phyloP scores from a whole-genome alignment of 2,888 invertebrate genomes.

The Lymantria dispar region DNA sequence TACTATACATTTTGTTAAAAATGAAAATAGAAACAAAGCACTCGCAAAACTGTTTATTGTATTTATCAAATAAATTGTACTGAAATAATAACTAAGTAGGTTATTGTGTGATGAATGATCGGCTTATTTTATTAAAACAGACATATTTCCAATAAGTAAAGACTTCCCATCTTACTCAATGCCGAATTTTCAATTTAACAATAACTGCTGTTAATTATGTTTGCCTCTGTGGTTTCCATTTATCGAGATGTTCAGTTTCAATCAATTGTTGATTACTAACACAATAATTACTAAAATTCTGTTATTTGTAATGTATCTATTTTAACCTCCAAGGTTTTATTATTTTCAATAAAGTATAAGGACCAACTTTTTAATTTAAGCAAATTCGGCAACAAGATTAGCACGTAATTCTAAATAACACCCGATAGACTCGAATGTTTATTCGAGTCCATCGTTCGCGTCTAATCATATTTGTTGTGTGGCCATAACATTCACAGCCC shows the following conservation, averaged over 20 bases:
- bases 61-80: not conserved
- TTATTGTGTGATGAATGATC: conserved; percentile 15
- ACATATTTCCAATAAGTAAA: conserved; percentile 32
- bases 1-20: too few relatives aligned
- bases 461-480: too few relatives aligned
- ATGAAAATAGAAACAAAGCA: not conserved
- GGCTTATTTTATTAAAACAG: conserved; percentile 32
- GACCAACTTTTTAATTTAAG: too few relatives aligned
- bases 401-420: too few relatives aligned
- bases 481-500: too few relatives aligned
- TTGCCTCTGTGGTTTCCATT: conserved; percentile 33
- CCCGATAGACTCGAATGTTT: too few relatives aligned
- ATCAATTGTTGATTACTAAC: conserved; percentile 13
- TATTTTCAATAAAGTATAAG: too few relatives aligned
- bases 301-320: too few relatives aligned
- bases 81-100: conserved; percentile 15
- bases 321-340: not conserved
- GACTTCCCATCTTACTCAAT: conserved; percentile 15
- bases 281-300: not conserved
- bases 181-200: conserved; percentile 22
- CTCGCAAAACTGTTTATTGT: not conserved
- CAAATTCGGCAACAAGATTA: too few relatives aligned
- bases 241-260: conserved; percentile 18
- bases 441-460: too few relatives aligned
- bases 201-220: conserved; percentile 38